Base-by-base conservation (phyloP, 2,797 vertebrate species). In the Acrocephalus scirpaceus region DNA sequence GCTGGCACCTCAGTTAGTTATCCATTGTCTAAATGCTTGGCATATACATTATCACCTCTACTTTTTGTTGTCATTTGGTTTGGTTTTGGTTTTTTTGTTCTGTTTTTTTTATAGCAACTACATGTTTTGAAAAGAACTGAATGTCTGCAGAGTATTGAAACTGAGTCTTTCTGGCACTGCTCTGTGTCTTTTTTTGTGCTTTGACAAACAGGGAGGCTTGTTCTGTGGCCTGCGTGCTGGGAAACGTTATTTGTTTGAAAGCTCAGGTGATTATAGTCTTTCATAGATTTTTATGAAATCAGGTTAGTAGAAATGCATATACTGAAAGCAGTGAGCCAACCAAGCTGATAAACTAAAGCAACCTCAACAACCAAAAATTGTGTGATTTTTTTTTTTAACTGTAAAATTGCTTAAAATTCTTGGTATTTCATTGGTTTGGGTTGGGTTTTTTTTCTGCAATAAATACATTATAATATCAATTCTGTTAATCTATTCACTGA, bases 181-280 rank as follows among this genome's bases (percentile, higher is more conserved):
- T 69, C 9, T 72, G 7, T 42, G 23, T 56, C 0, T 30, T n/a
- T 65, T 56, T 85, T 64, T 61, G 66, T 51, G 19, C 53, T 88
- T 77, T 78, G 40, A 71, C 72, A 85, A 82, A 44, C n/a, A 38
- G 32, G 13, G 66, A 88, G 62, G 75, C 44, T 90, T 80, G 25
- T 64, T 83, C 56, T 62, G 48, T 82, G 53, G 47, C 25, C 51
- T 79, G 0, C 1, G 1, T 94, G 26, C 53, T 91, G 32, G 53
- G 42, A 88, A 91, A 42, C 25, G n/a, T 70, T 88, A 61, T 34
- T 93, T 80, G 36, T 86, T 91, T 95, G 67, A 88, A 77, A 95
- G 78, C 60, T 72, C 36, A 72, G 74, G 65, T 95, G 67, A 70
- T 92, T 80, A 60, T 82, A 61, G 51, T 66, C 40, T 22, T 73